phyloP scores from a whole-genome alignment of 64 coral and sea anemone species.

The Montipora cactus region DNA sequence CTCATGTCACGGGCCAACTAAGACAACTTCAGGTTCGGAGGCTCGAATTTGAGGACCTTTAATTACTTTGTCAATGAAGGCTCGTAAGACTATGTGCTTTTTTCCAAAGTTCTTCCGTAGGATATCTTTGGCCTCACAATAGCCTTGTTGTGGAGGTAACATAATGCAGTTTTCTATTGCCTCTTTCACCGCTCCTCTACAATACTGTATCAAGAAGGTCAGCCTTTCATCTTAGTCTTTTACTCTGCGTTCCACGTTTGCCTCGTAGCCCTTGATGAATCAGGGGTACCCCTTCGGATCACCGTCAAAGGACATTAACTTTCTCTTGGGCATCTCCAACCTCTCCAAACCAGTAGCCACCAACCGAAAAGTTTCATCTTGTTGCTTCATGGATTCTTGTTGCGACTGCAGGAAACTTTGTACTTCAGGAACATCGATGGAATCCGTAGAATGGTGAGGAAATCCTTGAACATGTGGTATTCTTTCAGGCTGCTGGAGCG shows the following conservation, averaged over 20 bases:
- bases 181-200: slow-evolving; percentile 34
- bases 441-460: neutral
- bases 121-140: slow-evolving; percentile 34
- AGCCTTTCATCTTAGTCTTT: slow-evolving; percentile 31
- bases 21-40: slow-evolving; percentile 47
- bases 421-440: neutral
- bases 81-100: slow-evolving; percentile 42
- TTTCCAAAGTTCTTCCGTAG: slow-evolving; percentile 64
- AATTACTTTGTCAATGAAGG: slow-evolving; percentile 50
- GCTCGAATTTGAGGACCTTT: slow-evolving; percentile 55
- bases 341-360: slow-evolving; percentile 23
- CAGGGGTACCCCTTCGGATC: slow-evolving; percentile 54
- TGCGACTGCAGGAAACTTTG: neutral
- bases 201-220: slow-evolving; percentile 63
- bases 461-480: neutral
- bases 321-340: slow-evolving; percentile 67
- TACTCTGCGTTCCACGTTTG: slow-evolving; percentile 43
- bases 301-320: slow-evolving; percentile 65
- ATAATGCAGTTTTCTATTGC: slow-evolving; percentile 78
- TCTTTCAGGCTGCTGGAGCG: neutral
- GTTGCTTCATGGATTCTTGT: neutral
- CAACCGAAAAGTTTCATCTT: neutral
- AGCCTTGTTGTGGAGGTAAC: slow-evolving; percentile 29
- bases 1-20: slow-evolving; percentile 71
- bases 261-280: slow-evolving; percentile 71